Evolutionary conservation across 2,888 invertebrate species (phyloP), one percentile per base, ranked within the genome.

Genomic region (Tanytarsus gracilentus): DNA sequence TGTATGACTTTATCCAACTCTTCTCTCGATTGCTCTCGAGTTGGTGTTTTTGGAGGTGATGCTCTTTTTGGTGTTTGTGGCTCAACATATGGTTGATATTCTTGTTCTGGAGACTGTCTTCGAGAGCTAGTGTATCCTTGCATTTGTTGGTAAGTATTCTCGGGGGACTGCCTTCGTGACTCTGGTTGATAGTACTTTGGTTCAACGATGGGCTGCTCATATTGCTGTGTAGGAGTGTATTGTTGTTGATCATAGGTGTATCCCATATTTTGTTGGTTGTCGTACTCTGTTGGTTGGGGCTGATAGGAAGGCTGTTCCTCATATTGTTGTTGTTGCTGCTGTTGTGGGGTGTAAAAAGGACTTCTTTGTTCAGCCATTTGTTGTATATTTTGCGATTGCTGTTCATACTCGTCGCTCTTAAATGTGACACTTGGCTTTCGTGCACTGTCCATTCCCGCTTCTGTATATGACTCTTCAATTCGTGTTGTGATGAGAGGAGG

Each of bases 361-460:
- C 44, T 39, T 61, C 52, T 18, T 44, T 49, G 26, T 55, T 60
- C 63, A 51, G 44, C 53, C 51, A 60, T 29, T 27, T 51, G 53
- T 53, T 61, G 61, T 11, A 44, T 23, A 44, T 58, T 52, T 40
- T 62, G 30, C 26, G 63, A 61, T 56, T 64, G 62, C 25, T 62
- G 63, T 8, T 60, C 61, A 21, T 62, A 61, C 30, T 63, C 62
- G 30, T 64, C 62, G 14, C 55, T 53, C 61, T 65, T 64, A 49
- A 65, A 66, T 62, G 63, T 65, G 36, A 61, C 55, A 23, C 63
- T 64, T 36, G 65, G 65, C 39, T 66, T 66, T 30, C 48, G 51
- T 25, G 25, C 9, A 30, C 27, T 27, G 23, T 58, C 48, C 9
- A 36, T 25, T 11, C n/a, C 25, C 1, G 33, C 25, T 18, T 49